phyloP scores from a whole-genome alignment of 2,888 invertebrate species.

The Shargacucullia verbasci region DNA sequence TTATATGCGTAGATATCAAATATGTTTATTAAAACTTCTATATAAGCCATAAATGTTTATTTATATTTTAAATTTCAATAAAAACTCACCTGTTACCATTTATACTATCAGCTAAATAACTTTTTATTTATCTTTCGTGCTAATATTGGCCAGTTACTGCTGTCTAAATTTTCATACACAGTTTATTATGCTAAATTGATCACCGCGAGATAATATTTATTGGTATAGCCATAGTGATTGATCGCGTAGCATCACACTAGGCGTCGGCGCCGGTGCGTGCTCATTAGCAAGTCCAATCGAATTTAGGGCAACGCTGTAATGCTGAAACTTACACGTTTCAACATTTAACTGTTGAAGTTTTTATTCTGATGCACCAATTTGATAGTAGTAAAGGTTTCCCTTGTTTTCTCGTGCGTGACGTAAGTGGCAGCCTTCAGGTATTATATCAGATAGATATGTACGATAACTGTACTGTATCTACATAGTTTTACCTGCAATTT shows the following conservation, averaged over 20 bases:
- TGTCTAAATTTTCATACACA: not conserved
- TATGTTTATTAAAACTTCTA: no score
- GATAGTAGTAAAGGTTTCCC: not conserved
- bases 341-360: not conserved
- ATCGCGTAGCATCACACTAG: constrained; percentile 39
- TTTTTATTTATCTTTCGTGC: no score
- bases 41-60: no score
- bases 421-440: no score
- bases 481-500: no score
- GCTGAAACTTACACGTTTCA: constrained; percentile 36
- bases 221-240: constrained; percentile 54
- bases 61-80: no score
- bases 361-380: not conserved
- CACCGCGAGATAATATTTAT: constrained; percentile 36
- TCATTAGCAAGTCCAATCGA: constrained; percentile 63
- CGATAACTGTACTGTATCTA: no score
- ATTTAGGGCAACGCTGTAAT: constrained; percentile 31
- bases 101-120: no score
- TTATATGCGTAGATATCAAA: no score
- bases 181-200: constrained; percentile 10
- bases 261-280: constrained; percentile 45
- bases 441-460: no score
- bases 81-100: no score
- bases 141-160: no score
- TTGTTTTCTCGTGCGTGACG: not conserved